phyloP scores from a whole-genome alignment of 64 coral and sea anemone species.

The Hydrozoanthus tunicans region DNA sequence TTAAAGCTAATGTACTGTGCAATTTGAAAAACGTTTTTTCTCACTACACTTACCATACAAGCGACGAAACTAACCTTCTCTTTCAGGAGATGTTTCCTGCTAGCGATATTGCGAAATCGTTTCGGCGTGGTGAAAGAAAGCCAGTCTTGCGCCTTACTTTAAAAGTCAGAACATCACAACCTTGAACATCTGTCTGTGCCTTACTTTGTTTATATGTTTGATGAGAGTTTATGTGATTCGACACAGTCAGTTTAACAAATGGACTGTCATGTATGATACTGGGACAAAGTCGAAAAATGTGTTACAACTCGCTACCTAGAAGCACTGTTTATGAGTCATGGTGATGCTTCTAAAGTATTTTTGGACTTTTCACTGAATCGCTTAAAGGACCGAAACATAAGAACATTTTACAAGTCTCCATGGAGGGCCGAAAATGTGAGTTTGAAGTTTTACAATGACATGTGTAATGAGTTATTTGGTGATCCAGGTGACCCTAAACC shows the following conservation, averaged over 20 bases:
- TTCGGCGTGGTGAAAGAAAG: slow-evolving; percentile 56
- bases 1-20: slow-evolving; percentile 38
- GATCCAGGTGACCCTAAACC: slow-evolving; percentile 20
- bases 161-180: slow-evolving; percentile 31
- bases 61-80: slow-evolving; percentile 46
- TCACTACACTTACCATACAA: slow-evolving; percentile 57
- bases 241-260: slow-evolving; percentile 44
- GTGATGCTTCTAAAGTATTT: slow-evolving; percentile 18
- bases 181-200: slow-evolving; percentile 21
- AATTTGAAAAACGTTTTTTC: slow-evolving; percentile 40
- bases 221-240: slow-evolving; percentile 42
- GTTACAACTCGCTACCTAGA: slow-evolving; percentile 45
- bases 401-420: slow-evolving; percentile 45
- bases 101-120: slow-evolving; percentile 60
- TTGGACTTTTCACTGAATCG: slow-evolving; percentile 20
- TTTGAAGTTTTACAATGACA: slow-evolving; percentile 40
- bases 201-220: slow-evolving; percentile 34
- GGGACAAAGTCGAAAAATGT: slow-evolving; percentile 16
- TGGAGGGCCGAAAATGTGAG: slow-evolving; percentile 33
- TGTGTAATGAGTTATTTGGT: background rate
- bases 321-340: slow-evolving; percentile 51
- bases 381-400: slow-evolving; percentile 30
- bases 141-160: slow-evolving; percentile 48
- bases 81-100: slow-evolving; percentile 52
- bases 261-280: slow-evolving; percentile 38